phyloP scores from a whole-genome alignment of 2,888 invertebrate genomes.

The Blastobasis lacticolella region DNA sequence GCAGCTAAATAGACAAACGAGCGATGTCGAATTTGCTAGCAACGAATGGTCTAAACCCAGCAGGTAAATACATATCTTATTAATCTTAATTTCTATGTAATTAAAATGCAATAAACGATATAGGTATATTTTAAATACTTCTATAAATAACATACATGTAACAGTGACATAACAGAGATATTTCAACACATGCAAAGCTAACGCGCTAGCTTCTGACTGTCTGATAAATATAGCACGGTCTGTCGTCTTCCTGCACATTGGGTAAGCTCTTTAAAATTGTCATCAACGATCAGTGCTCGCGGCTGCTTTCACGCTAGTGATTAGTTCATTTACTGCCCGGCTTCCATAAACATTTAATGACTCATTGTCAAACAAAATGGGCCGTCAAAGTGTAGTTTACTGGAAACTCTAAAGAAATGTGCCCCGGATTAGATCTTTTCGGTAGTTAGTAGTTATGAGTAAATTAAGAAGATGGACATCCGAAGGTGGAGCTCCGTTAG shows the following conservation, averaged over 20 bases:
- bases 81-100: not conserved
- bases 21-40: constrained; percentile 35
- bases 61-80: constrained; percentile 46
- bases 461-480: constrained; percentile 78
- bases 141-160: constrained; percentile 35
- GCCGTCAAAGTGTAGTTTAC: constrained; percentile 25
- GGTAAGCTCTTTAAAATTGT: constrained; percentile 70
- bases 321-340: constrained; percentile 59
- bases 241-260: constrained; percentile 64
- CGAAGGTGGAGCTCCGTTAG: constrained; percentile 77
- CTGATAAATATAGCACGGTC: constrained; percentile 64
- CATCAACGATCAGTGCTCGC: constrained; percentile 69
- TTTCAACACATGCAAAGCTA: constrained; percentile 64
- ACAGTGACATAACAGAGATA: constrained; percentile 55
- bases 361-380: constrained; percentile 36
- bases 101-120: not conserved
- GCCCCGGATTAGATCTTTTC: constrained; percentile 29
- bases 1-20: constrained; percentile 32
- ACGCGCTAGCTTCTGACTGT: constrained; percentile 62
- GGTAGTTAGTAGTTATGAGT: constrained; percentile 58
- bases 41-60: constrained; percentile 65
- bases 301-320: constrained; percentile 63
- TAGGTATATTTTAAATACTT: constrained; percentile 17
- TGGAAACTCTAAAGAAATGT: constrained; percentile 36
- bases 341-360: constrained; percentile 53